A percentile compares a stretch with the other conserved stretches of the same genome.
phyloP scores from a whole-genome alignment of 1,140 invertebrate species.

The Helicorthomorpha holstii region DNA sequence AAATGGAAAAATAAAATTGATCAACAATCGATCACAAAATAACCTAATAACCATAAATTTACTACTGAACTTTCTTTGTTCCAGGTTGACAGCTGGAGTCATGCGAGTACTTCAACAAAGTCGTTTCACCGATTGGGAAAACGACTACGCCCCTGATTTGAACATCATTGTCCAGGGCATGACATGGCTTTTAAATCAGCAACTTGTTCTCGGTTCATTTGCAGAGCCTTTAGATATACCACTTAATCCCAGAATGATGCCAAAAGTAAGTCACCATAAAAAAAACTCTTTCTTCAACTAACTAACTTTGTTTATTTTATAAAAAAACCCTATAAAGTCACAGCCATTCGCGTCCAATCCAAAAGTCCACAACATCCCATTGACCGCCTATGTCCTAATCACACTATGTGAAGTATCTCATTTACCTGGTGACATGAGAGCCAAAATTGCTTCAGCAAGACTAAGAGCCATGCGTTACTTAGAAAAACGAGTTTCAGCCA shows the following conservation, averaged over 20 bases:
- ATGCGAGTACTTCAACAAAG: constrained; percentile 26
- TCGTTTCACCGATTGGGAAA: constrained; percentile 36
- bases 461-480: constrained; percentile 19
- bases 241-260: constrained; percentile 18
- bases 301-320: too few species aligned
- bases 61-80: too few species aligned
- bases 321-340: too few species aligned
- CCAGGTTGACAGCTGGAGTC: constrained; percentile 32
- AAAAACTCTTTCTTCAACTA: too few species aligned
- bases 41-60: too few species aligned
- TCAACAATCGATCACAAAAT: too few species aligned
- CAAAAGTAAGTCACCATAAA: constrained; percentile 16
- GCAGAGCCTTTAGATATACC: constrained; percentile 36
- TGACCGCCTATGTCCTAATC: constrained; percentile 35
- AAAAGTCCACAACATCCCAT: constrained; percentile 20
- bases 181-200: constrained; percentile 28
- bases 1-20: too few species aligned
- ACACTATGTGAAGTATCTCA: constrained; percentile 23
- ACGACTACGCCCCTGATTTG: constrained; percentile 29
- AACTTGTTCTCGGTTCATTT: constrained; percentile 28
- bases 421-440: constrained; percentile 20
- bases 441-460: constrained; percentile 19
- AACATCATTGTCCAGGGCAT: constrained; percentile 22
- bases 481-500: constrained; percentile 22
- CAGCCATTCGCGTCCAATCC: too few species aligned